Evolutionary conservation across 2,888 invertebrate species (phyloP), one percentile per base, ranked within the genome.

Genomic region (Barypeithes pellucidus): DNA sequence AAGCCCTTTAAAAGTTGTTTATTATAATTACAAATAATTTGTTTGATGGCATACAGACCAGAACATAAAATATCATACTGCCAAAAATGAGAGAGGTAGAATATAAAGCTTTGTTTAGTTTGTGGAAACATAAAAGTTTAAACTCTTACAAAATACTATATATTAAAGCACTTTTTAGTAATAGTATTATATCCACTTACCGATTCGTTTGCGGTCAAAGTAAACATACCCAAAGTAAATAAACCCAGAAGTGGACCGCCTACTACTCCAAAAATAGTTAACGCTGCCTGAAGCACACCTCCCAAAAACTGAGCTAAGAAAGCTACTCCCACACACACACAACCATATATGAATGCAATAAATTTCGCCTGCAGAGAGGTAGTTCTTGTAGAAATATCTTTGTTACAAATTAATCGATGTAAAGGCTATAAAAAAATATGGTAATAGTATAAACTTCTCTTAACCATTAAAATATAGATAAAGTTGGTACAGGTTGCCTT

Each of bases 161-260:
- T n/a, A n/a, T n/a, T n/a, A n/a, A n/a, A n/a, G n/a, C n/a, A n/a
- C n/a, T n/a, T n/a, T n/a, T n/a, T n/a, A n/a, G n/a, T n/a, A n/a
- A 16, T 45, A 14, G 16, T 16, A 8, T 14, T 16, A 45, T 18
- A 47, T n/a, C 33, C 8, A 82, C 86, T 86, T 81, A 92, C 92
- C 84, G 87, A 88, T 85, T 95, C 90, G 82, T 93, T 94, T 4
- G 93, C 91, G 65, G 86, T 88, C 12, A 92, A 91, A 43, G 92
- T 91, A 77, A 92, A 91, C 94, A 97, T 95, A 78, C 96, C 96
- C 29, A 96, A 86, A 0, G 95, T 92, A 83, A 96, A 97, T 0
- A 96, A 87, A 0, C 93, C 96, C 22, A 96, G 86, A n/a, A 96
- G 84, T 0, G 96, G 96, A 0, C 96, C 96, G 0, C 96, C 96